Evolutionary conservation across 2,888 invertebrate species (phyloP).

Genomic region (Hesperia comma): DNA sequence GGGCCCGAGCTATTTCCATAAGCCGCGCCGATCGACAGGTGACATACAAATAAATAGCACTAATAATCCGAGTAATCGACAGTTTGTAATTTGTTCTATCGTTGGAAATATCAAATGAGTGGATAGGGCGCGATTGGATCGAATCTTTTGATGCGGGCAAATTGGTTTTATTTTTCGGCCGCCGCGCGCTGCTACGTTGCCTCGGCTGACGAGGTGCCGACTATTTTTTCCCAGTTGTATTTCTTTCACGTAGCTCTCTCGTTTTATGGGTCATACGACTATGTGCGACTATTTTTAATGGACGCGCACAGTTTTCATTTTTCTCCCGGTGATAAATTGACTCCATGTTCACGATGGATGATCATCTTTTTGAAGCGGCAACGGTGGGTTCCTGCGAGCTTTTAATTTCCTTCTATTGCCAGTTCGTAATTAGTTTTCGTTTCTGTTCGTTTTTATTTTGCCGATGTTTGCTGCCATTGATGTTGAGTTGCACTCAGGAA

Average conservation of each 20-base stretch:
- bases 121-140: slow-evolving; percentile 79
- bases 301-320: slow-evolving; percentile 77
- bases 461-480: slow-evolving; percentile 19
- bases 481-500: slow-evolving; percentile 14
- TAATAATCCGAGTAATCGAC: slow-evolving; percentile 66
- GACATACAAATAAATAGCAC: slow-evolving; percentile 78
- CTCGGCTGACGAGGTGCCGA: slow-evolving; percentile 72
- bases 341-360: slow-evolving; percentile 76
- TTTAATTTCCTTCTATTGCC: slow-evolving; percentile 44
- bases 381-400: slow-evolving; percentile 44
- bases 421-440: slow-evolving; percentile 45
- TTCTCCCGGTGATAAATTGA: slow-evolving; percentile 80
- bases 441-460: slow-evolving; percentile 26
- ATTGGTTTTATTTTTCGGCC: slow-evolving; percentile 81
- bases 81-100: slow-evolving; percentile 82
- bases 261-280: slow-evolving; percentile 83
- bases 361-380: slow-evolving; percentile 68
- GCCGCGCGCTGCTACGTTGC: slow-evolving; percentile 56
- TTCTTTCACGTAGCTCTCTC: slow-evolving; percentile 77
- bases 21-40: slow-evolving; percentile 68
- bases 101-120: slow-evolving; percentile 82
- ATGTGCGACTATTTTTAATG: slow-evolving; percentile 83
- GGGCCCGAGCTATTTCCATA: slow-evolving; percentile 69
- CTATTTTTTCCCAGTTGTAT: slow-evolving; percentile 74
- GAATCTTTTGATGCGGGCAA: slow-evolving; percentile 82